These are phyloP conservation scores for Drosophila sulfurigaster DNA, from an alignment of 1,140 invertebrate species.

Conservation along the genomic window DNA sequence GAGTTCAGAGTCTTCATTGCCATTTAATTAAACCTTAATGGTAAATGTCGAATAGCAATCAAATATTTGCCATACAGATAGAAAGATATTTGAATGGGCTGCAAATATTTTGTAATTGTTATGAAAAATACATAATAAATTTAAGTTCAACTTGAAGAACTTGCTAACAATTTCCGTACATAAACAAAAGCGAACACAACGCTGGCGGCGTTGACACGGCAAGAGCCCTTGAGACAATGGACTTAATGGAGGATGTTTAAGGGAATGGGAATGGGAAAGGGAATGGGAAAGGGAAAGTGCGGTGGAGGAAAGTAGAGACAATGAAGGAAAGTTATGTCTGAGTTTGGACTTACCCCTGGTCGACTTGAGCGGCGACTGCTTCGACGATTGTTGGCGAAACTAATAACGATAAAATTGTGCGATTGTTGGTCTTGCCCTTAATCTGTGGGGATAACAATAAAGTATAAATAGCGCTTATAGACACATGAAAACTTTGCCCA, in stretches of 20 bases:
- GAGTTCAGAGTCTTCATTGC: not conserved
- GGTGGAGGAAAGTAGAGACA: not conserved
- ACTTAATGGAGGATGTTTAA: constrained; percentile 8
- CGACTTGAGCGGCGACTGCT: constrained; percentile 72
- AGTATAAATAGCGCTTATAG: constrained; percentile 69
- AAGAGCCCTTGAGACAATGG: constrained; percentile 57
- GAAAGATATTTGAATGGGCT: constrained; percentile 1
- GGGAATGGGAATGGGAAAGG: not conserved
- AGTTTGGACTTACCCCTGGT: constrained; percentile 73
- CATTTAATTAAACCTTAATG: constrained; percentile 5
- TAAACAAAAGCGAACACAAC: constrained; percentile 47
- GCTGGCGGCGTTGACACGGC: constrained; percentile 28
- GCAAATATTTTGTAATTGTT: constrained; percentile 31
- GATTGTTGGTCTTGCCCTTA: constrained; percentile 84
- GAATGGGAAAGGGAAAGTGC: not conserved
- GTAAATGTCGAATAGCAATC: constrained; percentile 13
- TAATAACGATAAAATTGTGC: constrained; percentile 85
- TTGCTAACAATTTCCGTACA: constrained; percentile 38
- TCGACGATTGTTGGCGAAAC: constrained; percentile 82
- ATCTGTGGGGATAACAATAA: constrained; percentile 82
- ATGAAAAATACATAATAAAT: constrained; percentile 26
- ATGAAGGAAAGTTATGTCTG: constrained; percentile 14
- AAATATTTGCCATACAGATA: constrained; percentile 1
- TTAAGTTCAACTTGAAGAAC: constrained; percentile 20
- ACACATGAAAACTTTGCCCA: constrained; percentile 81